phyloP scores from a whole-genome alignment of 2,113 vertebrate species.

The Oryzias javanicus region DNA sequence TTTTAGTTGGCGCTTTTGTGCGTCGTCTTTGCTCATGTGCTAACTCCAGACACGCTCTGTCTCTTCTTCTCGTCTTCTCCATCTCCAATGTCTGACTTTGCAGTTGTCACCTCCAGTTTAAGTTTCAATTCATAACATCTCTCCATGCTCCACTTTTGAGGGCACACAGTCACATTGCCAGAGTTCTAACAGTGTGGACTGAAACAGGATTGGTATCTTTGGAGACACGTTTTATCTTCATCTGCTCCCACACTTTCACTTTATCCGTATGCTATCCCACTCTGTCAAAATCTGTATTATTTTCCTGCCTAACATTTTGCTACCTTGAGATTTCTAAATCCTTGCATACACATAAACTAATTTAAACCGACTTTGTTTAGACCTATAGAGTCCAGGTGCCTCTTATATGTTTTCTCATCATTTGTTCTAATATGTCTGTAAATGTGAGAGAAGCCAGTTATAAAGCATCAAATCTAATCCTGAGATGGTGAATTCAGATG shows the following conservation, averaged over 20 bases:
- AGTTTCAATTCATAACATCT: slow-evolving; percentile 57
- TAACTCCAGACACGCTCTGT: neutral
- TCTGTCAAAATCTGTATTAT: slow-evolving; percentile 10
- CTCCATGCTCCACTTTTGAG: slow-evolving; percentile 19
- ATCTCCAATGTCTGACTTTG: slow-evolving; percentile 39
- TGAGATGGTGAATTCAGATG: too few relatives aligned
- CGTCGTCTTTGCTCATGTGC: slow-evolving; percentile 20
- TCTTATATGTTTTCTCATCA: slow-evolving; percentile 19
- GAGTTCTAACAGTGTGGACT: slow-evolving; percentile 23
- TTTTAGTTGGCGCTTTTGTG: neutral
- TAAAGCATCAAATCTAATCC: too few relatives aligned
- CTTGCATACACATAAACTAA: slow-evolving; percentile 1
- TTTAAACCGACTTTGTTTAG: neutral
- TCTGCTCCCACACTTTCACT: slow-evolving; percentile 35
- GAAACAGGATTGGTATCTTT: slow-evolving; percentile 43
- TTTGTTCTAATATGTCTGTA: neutral
- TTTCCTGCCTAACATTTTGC: slow-evolving; percentile 2
- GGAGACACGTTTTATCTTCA: slow-evolving; percentile 46
- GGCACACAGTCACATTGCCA: slow-evolving; percentile 3
- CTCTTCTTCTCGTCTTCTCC: slow-evolving; percentile 2
- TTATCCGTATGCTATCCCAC: slow-evolving; percentile 27
- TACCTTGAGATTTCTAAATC: slow-evolving; percentile 1
- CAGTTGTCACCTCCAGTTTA: slow-evolving; percentile 61
- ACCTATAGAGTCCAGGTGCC: neutral
- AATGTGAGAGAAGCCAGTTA: neutral